phyloP scores from a whole-genome alignment of 2,113 vertebrate species.

The Pygoscelis antarcticus region DNA sequence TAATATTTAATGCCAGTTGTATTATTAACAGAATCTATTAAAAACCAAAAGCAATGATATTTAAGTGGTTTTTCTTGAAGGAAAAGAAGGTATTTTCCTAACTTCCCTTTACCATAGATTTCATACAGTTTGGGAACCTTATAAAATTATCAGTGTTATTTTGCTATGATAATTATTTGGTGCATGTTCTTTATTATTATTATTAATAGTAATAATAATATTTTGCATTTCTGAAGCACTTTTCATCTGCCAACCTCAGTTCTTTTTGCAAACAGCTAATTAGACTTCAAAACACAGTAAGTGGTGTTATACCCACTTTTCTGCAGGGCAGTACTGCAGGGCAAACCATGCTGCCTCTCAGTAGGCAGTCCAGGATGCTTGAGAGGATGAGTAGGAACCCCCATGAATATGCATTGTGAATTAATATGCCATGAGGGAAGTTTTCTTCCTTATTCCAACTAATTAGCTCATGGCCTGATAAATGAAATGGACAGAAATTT shows the following conservation, averaged over 20 bases:
- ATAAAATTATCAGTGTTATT: background rate
- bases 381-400: slow-evolving; percentile 39
- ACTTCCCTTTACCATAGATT: background rate
- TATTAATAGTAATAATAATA: slow-evolving; percentile 51
- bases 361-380: slow-evolving; percentile 37
- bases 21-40: background rate
- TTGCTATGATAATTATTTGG: background rate
- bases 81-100: background rate
- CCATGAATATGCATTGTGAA: slow-evolving; percentile 47
- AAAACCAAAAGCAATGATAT: background rate
- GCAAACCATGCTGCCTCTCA: slow-evolving; percentile 56
- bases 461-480: slow-evolving; percentile 52
- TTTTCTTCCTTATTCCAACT: slow-evolving; percentile 15
- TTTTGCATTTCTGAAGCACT: slow-evolving; percentile 59
- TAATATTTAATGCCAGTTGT: background rate
- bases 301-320: slow-evolving; percentile 54
- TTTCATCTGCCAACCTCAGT: slow-evolving; percentile 44
- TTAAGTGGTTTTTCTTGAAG: background rate
- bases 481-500: slow-evolving; percentile 38
- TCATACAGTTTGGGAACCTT: background rate
- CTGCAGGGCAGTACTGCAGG: slow-evolving; percentile 38
- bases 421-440: slow-evolving; percentile 41
- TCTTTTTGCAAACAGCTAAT: slow-evolving; percentile 62
- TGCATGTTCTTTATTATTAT: background rate
- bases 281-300: slow-evolving; percentile 67